Percentiles rank a stretch among this genome's conserved stretches.
Conservation (phyloP, 1,140 invertebrate genomes). For the Reticulitermes speratus region DNA sequence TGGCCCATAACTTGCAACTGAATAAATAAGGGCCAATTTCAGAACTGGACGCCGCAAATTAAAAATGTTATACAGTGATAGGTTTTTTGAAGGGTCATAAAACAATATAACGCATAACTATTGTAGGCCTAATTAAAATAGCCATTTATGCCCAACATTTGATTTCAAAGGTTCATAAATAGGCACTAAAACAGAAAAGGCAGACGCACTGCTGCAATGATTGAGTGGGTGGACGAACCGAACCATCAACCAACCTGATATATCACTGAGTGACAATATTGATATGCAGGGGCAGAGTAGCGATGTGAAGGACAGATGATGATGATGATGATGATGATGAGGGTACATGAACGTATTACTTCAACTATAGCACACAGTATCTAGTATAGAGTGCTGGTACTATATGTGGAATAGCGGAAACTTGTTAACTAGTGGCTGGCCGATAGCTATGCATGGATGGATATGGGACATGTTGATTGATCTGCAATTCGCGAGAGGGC, state of each 20-base stretch:
- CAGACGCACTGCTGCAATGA: not conserved
- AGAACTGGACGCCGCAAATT: too few relatives aligned
- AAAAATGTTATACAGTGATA: too few relatives aligned
- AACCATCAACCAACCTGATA: not conserved
- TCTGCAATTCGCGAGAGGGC: constrained; percentile 5
- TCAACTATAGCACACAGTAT: not conserved
- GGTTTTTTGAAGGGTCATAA: too few relatives aligned
- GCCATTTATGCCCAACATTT: too few relatives aligned
- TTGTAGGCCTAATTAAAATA: too few relatives aligned
- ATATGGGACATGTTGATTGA: constrained; percentile 9
- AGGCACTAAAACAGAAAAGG: not conserved
- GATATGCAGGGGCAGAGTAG: not conserved
- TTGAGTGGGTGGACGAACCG: not conserved
- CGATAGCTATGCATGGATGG: not conserved
- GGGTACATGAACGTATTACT: not conserved
- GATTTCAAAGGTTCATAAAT: not conserved
- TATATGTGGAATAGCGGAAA: constrained; percentile 7
- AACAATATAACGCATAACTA: too few relatives aligned
- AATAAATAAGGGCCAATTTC: too few relatives aligned
- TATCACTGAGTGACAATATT: not conserved
- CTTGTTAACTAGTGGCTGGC: not conserved
- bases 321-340: not conserved
- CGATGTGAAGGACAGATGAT: not conserved
- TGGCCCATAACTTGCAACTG: too few relatives aligned
- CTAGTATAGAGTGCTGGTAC: not conserved